Conservation (phyloP, 2,113 vertebrate species). For the Casuarius casuarius region DNA sequence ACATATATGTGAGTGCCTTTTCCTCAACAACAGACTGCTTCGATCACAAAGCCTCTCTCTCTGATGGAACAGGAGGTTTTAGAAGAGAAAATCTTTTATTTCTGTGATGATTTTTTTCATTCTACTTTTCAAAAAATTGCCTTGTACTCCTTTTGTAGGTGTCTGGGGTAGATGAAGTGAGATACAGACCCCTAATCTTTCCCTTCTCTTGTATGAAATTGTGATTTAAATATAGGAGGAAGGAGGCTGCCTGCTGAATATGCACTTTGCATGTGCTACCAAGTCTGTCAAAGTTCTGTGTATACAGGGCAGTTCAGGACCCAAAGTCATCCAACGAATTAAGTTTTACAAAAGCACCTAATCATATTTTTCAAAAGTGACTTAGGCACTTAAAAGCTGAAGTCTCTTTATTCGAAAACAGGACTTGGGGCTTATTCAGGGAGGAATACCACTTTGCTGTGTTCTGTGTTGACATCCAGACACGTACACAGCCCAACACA, state of each 20-base stretch:
- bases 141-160: constrained; percentile 39
- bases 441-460: neutral
- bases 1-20: neutral
- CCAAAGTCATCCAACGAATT: neutral
- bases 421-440: neutral
- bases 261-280: neutral
- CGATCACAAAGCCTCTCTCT: constrained; percentile 35
- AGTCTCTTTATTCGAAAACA: constrained; percentile 2
- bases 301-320: neutral
- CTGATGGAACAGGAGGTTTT: neutral
- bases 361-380: neutral
- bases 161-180: constrained; percentile 26
- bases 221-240: constrained; percentile 34
- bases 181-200: neutral
- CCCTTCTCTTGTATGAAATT: neutral
- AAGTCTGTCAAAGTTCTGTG: neutral
- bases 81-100: neutral
- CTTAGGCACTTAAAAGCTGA: neutral
- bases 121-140: constrained; percentile 5
- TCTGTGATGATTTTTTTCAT: neutral
- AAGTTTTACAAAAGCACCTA: neutral
- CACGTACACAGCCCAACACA: constrained; percentile 25
- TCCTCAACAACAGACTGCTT: constrained; percentile 19
- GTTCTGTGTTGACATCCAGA: constrained; percentile 14
- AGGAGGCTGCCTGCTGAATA: neutral